Base-by-base conservation (phyloP, 2,113 vertebrate species). In the Nyctereutes procyonoides region DNA sequence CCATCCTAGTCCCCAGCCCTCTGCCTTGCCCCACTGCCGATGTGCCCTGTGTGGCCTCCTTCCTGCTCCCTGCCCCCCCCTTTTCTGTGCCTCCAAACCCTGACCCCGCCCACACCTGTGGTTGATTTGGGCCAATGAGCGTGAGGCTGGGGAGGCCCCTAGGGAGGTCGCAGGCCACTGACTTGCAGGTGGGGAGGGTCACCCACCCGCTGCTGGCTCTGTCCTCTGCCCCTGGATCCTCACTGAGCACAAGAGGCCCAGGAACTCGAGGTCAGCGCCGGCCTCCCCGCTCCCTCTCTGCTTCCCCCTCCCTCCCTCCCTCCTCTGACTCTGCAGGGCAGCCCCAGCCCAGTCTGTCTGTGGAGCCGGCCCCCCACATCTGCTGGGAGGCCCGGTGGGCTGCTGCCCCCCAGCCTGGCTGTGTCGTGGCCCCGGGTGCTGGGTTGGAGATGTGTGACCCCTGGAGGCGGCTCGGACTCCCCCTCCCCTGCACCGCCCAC, bases 11-110 rank as follows among this genome's bases (percentile, higher is more conserved):
- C 19, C 74, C 51, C 11, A 35, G 84, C 2, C 22, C 28, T 26
- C 24, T 30, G 28, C 58, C 5, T 1, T 12, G 7, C 74, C 38
- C 48, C 1, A 10, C 3, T 0, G 1, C 24, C 19, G 35, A 15
- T n/a, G 69, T 48, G 56, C 28, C 35, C 38, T 24, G 30, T 10
- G 11, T 43, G 43, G 51, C 26, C 24, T 28, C 53, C 32, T 19
- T 2, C 15, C 79, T 60, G 48, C 43, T 17, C 30, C 15, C 79
- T 60, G 48, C 43, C 13, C 30, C 51, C n/a, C 7, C 71, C 1
- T 51, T 7, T 32, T 28, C 19, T 17, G 1, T 3, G 11, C 15
- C 51, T 8, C 19, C 15, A 71, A 32, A 67, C 12, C 14, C 53
- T 15, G 88, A 22, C 32, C 71, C 43, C 62, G 13, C 32, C 53